Base-by-base conservation (phyloP, 2,888 invertebrate species). In the Apodemia zela region DNA sequence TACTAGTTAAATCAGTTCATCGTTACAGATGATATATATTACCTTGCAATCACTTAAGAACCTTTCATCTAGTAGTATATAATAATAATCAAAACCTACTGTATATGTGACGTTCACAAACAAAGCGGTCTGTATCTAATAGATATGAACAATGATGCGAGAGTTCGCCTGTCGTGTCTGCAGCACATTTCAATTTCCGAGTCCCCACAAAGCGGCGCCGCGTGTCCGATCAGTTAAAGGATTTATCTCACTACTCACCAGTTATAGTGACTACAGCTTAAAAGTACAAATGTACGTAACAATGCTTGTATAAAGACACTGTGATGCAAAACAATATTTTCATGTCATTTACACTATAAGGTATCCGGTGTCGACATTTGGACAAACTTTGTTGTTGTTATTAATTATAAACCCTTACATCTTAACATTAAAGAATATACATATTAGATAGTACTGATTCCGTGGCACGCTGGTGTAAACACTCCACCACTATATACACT, bases 71-170 rank as follows among this genome's bases (percentile, higher is more conserved):
- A n/a, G 42, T 45, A 45, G n/a, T n/a, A 0, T 6, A 5, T n/a
- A n/a, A n/a, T n/a, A n/a, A 45, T 45, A n/a, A 45, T 45, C 42
- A n/a, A 0, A 42, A 11, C 33, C 5, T 42, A 2, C 15, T 42
- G 42, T 42, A 42, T 15, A 15, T 15, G 3, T 0, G 15, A 42
- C 4, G 5, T 42, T 38, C 3, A 10, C 10, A 42, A 42, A 45
- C 45, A 45, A n/a, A 45, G 45, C 45, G 45, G n/a, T 7, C 15
- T 7, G 45, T n/a, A 6, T 33, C 6, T 45, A 45, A 45, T 45
- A 45, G n/a, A n/a, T n/a, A 45, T n/a, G 45, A 45, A 45, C 45
- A 45, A 45, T 45, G 45, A 45, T n/a, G n/a, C 45, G n/a, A n/a
- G 45, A 45, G 45, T 13, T 38, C 38, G 38, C 38, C 13, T 38